phyloP scores from a whole-genome alignment of 2,888 invertebrate species.

The Dryocosmus kuriphilus region DNA sequence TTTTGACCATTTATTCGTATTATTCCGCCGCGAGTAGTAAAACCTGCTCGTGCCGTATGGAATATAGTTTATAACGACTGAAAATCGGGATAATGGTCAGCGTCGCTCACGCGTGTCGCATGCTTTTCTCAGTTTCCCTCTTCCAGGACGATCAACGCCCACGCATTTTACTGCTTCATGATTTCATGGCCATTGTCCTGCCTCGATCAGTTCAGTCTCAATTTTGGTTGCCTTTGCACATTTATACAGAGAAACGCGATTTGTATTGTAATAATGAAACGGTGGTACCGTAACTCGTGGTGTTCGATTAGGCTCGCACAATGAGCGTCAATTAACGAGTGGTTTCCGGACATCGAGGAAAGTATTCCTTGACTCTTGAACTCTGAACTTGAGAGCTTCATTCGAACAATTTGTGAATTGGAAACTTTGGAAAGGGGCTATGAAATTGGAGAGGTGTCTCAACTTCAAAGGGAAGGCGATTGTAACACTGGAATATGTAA shows the following conservation, averaged over 20 bases:
- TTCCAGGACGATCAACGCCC: slow-evolving; percentile 62
- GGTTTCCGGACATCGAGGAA: slow-evolving; percentile 32
- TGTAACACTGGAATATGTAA: too few relatives aligned
- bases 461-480: neutral
- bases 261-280: slow-evolving; percentile 42
- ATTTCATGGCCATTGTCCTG: slow-evolving; percentile 61
- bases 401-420: slow-evolving; percentile 27
- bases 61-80: slow-evolving; percentile 52
- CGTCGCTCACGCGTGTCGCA: slow-evolving; percentile 51
- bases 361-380: slow-evolving; percentile 27
- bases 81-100: slow-evolving; percentile 55
- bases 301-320: slow-evolving; percentile 51
- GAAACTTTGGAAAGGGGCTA: neutral
- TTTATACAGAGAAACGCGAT: slow-evolving; percentile 27
- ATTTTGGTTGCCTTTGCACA: slow-evolving; percentile 30
- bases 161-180: slow-evolving; percentile 58
- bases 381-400: slow-evolving; percentile 26
- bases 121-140: slow-evolving; percentile 53
- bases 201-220: slow-evolving; percentile 40
- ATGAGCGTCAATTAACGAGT: slow-evolving; percentile 52
- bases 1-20: slow-evolving; percentile 63
- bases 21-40: slow-evolving; percentile 47
- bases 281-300: slow-evolving; percentile 43
- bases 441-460: neutral
- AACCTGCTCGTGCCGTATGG: slow-evolving; percentile 38